Evolutionary conservation across 1,140 invertebrate genomes (phyloP), one percentile per base, ranked within the genome.

Genomic region (Gryon sp.): DNA sequence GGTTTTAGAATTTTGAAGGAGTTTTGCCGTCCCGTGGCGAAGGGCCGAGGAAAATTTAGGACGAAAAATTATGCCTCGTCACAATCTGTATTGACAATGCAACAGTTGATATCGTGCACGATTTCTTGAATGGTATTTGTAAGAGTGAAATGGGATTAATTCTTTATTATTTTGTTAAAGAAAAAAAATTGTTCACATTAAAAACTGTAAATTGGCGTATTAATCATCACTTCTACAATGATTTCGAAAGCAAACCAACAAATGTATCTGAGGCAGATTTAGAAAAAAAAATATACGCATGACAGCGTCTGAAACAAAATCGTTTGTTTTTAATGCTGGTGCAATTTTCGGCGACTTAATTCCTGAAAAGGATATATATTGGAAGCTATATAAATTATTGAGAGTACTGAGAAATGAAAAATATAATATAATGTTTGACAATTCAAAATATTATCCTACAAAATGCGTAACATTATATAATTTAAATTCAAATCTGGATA

Each of bases 71-170:
- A n/a, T n/a, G n/a, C n/a, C n/a, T n/a, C n/a, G n/a, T n/a, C n/a
- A n/a, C n/a, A n/a, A n/a, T n/a, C n/a, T 60, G 41, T 26, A 36
- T 40, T 15, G 59, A 41, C 1, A 63, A 63, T 41, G 2, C 38
- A 4, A 46, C 2, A 7, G 62, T 55, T 5, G 62, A 55, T 38
- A 4, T 55, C 0, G 55, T 66, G 50, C 50, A 66, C 11, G 62
- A 66, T 20, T 66, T 66, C n/a, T 26, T 36, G 1, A 19, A 55
- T n/a, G 38, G 41, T 2, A 46, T 66, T 4, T 66, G 62, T 20
- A 66, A 66, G 28, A 2, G 2, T 24, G 62, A 66, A 15, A 46
- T 55, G 2, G 15, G 22, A 1, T 15, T 24, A 19, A 40, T 63
- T 22, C 1, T 62, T 2, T 8, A 48, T 19, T 9, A 62, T 50